These are phyloP conservation scores for Dicrostonyx torquatus DNA, from an alignment of 2,797 vertebrate genomes.

Conservation along the genomic window DNA sequence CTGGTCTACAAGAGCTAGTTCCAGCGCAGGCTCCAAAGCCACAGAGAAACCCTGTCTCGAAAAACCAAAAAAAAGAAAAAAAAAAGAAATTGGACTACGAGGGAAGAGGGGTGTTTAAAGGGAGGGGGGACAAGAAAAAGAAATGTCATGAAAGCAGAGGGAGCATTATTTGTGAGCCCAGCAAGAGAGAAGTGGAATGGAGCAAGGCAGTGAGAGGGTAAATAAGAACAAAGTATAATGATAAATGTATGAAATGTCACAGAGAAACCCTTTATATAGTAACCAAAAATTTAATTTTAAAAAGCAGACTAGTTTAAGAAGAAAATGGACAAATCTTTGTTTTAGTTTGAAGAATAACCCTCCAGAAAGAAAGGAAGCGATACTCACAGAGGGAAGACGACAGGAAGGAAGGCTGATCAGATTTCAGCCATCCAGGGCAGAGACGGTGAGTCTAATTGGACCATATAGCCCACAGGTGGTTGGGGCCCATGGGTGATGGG, in stretches of 20 bases:
- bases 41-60: no score
- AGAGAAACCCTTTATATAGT: neutral
- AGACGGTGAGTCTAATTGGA: neutral
- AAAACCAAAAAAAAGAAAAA: no score
- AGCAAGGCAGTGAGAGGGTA: no score
- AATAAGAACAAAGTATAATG: neutral
- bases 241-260: neutral
- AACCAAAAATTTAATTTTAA: neutral
- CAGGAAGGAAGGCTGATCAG: neutral
- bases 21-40: no score
- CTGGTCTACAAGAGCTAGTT: no score
- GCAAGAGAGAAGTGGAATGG: no score
- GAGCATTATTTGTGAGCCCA: neutral
- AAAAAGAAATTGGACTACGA: neutral
- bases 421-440: neutral
- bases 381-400: neutral
- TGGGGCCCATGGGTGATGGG: neutral
- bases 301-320: neutral
- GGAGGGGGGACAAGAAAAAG: neutral
- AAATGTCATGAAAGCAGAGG: neutral
- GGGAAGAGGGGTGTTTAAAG: neutral
- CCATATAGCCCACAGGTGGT: neutral
- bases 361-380: neutral
- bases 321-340: neutral
- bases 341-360: neutral